Conservation (phyloP, 2,888 invertebrate species). For the Stenotaenia linearis region DNA sequence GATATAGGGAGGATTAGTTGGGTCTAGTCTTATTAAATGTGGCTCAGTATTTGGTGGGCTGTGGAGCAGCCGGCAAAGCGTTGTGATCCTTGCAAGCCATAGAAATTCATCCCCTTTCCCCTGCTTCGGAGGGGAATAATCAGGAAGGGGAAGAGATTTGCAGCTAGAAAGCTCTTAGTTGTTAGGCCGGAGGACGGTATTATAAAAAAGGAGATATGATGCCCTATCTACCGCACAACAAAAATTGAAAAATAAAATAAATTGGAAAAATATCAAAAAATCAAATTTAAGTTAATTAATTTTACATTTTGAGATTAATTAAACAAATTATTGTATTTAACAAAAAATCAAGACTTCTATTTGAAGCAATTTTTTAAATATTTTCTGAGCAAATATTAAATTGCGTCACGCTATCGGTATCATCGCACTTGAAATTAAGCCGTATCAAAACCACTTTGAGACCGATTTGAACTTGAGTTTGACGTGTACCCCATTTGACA, state of each 20-base stretch:
- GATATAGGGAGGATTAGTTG: constrained; percentile 13
- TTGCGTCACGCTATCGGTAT: too few relatives aligned
- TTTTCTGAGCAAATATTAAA: too few relatives aligned
- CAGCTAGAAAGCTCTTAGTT: constrained; percentile 23
- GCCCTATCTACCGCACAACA: not conserved
- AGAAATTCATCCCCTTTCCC: constrained; percentile 18
- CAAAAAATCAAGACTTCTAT: too few relatives aligned
- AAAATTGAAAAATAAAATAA: not conserved
- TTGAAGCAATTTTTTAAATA: too few relatives aligned
- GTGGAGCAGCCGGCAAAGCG: constrained; percentile 26
- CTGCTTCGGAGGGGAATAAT: constrained; percentile 14
- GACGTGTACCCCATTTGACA: constrained; percentile 11
- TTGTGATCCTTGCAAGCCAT: constrained; percentile 26
- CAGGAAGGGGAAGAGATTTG: constrained; percentile 24
- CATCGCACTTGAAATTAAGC: not conserved
- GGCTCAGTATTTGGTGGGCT: constrained; percentile 23
- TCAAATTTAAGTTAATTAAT: not conserved
- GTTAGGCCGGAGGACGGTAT: constrained; percentile 3
- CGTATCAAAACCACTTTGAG: not conserved
- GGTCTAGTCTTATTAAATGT: constrained; percentile 24
- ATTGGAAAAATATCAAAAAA: not conserved
- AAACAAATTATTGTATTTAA: too few relatives aligned
- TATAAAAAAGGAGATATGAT: not conserved
- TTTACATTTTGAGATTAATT: not conserved
- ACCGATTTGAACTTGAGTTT: constrained; percentile 3